Percentiles rank a stretch among this genome's conserved stretches.
Evolutionary conservation across 1,140 invertebrate species (phyloP).

Genomic region (Bombus superbus): DNA sequence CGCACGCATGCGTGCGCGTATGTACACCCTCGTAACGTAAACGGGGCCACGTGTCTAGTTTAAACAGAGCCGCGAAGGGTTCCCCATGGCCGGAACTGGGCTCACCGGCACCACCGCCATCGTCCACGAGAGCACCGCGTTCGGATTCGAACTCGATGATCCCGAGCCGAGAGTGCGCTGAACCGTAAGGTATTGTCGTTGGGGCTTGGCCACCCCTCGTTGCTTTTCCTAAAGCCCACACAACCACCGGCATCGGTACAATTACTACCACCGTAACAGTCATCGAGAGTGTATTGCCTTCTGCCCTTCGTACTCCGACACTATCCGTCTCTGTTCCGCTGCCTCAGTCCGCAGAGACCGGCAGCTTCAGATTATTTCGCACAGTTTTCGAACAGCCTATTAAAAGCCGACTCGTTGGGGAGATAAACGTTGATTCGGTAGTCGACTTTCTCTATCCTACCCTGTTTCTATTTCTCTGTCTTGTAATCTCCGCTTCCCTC

Average conservation of each 20-base stretch:
- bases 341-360: not conserved
- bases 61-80: slow-evolving; percentile 72
- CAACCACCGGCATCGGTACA: slow-evolving; percentile 39
- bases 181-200: slow-evolving; percentile 79
- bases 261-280: slow-evolving; percentile 46
- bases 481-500: not conserved
- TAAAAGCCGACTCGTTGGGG: slow-evolving; percentile 78
- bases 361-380: slow-evolving; percentile 76
- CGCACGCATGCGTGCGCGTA: not conserved
- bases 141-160: slow-evolving; percentile 75
- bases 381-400: slow-evolving; percentile 80
- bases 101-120: slow-evolving; percentile 50
- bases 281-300: slow-evolving; percentile 30
- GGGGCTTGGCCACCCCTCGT: slow-evolving; percentile 68
- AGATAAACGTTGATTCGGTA: slow-evolving; percentile 80
- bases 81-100: slow-evolving; percentile 25
- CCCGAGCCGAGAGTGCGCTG: slow-evolving; percentile 73
- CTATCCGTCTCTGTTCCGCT: not conserved
- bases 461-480: not conserved
- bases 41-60: slow-evolving; percentile 80
- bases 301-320: not conserved
- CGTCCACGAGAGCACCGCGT: slow-evolving; percentile 58
- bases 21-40: slow-evolving; percentile 72
- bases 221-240: slow-evolving; percentile 58
- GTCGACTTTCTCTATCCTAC: slow-evolving; percentile 46